Percentiles rank a stretch among this genome's conserved stretches.
Conservation (phyloP, 2,797 vertebrate species). For the Sebastes paucispinis region DNA sequence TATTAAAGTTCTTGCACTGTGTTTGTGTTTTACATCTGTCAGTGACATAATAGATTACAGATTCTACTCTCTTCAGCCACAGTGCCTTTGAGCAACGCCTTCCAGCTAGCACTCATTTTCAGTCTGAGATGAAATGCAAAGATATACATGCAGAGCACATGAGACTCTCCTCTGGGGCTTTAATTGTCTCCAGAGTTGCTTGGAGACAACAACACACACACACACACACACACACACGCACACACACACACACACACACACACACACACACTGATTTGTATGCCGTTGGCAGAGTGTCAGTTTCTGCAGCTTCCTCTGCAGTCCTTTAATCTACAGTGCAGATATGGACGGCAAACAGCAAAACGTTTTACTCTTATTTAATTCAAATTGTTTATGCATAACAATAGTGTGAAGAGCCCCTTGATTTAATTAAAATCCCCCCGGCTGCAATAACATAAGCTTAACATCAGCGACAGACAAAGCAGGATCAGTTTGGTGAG, state of each 20-base stretch:
- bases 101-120: background rate
- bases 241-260: background rate
- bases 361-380: constrained; percentile 6
- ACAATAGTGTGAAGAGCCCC: constrained; percentile 27
- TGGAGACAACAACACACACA: constrained; percentile 3
- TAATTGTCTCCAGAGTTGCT: constrained; percentile 22
- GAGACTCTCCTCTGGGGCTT: constrained; percentile 8
- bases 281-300: background rate
- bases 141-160: background rate
- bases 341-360: background rate
- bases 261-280: constrained; percentile 7
- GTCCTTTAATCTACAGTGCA: constrained; percentile 1
- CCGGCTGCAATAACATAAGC: constrained; percentile 26
- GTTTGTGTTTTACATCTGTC: background rate
- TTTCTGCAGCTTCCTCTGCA: constrained; percentile 17
- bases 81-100: background rate
- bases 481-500: constrained; percentile 20
- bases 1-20: no score
- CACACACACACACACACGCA: background rate
- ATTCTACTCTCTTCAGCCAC: background rate
- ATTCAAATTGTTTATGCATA: constrained; percentile 32
- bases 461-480: constrained; percentile 20
- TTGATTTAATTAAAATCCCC: constrained; percentile 43
- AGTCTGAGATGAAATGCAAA: background rate
- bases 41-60: background rate